phyloP scores from a whole-genome alignment of 2,888 invertebrate species.

The Herminia tarsipennalis region DNA sequence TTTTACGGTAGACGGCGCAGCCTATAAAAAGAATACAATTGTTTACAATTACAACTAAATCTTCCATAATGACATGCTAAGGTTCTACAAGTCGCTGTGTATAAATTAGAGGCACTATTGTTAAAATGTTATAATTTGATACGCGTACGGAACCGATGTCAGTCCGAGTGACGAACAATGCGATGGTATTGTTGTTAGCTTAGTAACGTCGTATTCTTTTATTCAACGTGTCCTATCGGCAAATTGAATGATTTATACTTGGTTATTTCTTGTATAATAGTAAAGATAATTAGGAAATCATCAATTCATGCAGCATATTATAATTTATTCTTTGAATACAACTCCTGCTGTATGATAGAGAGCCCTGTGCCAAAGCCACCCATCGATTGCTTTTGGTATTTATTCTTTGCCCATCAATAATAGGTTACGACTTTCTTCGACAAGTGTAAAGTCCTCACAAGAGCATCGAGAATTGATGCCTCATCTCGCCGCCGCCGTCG shows the following conservation, averaged over 20 bases:
- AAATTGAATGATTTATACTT: conserved; percentile 14
- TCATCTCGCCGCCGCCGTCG: no score
- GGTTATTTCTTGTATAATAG: conserved; percentile 7
- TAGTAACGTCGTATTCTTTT: conserved; percentile 17
- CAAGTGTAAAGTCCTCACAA: no score
- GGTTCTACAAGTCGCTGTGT: background rate
- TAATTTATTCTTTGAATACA: no score
- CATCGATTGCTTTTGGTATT: no score
- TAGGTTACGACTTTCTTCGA: no score
- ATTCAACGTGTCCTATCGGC: conserved; percentile 12
- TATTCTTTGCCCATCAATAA: no score
- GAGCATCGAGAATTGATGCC: no score
- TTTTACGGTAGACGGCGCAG: no score
- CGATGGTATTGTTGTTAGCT: background rate
- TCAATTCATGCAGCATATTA: no score
- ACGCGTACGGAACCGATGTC: conserved; percentile 9
- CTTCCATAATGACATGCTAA: conserved; percentile 1
- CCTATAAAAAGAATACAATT: conserved; percentile 13
- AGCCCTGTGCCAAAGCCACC: no score
- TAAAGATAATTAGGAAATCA: background rate
- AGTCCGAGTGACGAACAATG: conserved; percentile 3
- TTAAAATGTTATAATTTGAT: conserved; percentile 22
- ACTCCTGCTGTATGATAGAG: no score
- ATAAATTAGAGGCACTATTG: conserved; percentile 10
- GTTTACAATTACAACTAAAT: background rate